Percentiles rank a stretch among this genome's conserved stretches.
Conservation (phyloP, 2,113 vertebrate species). For the Corythornis vintsioides region DNA sequence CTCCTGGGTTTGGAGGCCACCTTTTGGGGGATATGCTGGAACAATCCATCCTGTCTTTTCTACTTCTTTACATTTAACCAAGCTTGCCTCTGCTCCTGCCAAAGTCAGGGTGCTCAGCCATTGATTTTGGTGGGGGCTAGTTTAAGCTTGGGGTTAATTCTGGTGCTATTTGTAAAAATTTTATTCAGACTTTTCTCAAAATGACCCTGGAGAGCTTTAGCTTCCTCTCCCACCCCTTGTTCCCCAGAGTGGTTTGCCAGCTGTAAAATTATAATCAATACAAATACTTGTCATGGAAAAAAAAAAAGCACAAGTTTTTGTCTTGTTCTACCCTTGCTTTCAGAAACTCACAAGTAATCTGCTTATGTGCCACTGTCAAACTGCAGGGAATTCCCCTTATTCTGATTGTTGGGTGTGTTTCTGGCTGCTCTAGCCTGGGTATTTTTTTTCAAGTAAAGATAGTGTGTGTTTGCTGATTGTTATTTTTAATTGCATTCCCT, state of each 20-base stretch:
- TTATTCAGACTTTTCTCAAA: conserved; percentile 5
- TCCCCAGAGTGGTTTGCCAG: neutral
- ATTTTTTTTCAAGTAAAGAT: neutral
- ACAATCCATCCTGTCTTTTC: neutral
- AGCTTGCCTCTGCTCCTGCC: neutral
- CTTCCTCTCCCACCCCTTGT: neutral
- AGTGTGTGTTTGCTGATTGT: conserved; percentile 18
- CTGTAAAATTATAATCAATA: conserved; percentile 19
- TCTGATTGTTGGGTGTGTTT: conserved; percentile 17
- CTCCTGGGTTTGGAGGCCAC: neutral
- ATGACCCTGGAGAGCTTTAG: neutral
- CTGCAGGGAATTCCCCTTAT: conserved; percentile 12
- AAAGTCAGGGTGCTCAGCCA: neutral
- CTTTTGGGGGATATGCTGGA: neutral
- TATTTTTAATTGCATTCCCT: conserved; percentile 44
- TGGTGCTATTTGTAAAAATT: conserved; percentile 68
- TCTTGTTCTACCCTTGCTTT: conserved; percentile 4
- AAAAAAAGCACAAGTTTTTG: conserved; percentile 62
- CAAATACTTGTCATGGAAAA: conserved; percentile 24
- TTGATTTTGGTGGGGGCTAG: neutral
- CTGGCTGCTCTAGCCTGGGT: conserved; percentile 14
- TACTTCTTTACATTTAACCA: conserved; percentile 37
- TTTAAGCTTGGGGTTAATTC: conserved; percentile 18
- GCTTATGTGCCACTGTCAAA: conserved; percentile 11
- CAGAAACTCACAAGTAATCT: conserved; percentile 5